phyloP scores from a whole-genome alignment of 2,888 invertebrate genomes.

The Pachymerium ferrugineum region DNA sequence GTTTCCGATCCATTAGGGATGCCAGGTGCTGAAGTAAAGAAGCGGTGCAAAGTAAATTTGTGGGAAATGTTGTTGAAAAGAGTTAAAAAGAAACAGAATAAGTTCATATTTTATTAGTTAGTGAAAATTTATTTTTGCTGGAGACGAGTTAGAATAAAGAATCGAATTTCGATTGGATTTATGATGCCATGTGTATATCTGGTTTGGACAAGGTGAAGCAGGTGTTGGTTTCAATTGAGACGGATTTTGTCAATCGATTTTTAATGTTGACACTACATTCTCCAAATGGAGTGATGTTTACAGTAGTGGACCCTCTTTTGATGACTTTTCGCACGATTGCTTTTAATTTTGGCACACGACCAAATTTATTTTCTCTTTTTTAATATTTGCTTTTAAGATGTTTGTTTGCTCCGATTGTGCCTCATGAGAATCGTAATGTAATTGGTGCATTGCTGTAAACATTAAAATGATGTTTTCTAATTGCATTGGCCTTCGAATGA shows the following conservation, averaged over 20 bases:
- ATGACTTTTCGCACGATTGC: conserved; percentile 5
- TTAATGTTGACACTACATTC: conserved; percentile 5
- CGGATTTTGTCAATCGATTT: conserved; percentile 1
- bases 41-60: neutral
- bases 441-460: conserved; percentile 2
- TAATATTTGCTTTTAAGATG: conserved; percentile 1
- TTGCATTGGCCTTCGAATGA: neutral
- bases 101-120: no score
- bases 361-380: neutral
- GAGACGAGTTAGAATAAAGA: neutral
- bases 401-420: neutral
- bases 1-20: neutral
- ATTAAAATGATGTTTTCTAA: conserved; percentile 17
- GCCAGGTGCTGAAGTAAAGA: neutral
- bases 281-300: conserved; percentile 7
- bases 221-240: conserved; percentile 17
- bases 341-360: neutral
- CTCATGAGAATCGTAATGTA: neutral
- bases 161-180: neutral
- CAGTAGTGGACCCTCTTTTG: conserved; percentile 6
- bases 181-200: no score
- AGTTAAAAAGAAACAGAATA: no score
- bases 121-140: no score
- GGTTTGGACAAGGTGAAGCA: neutral
- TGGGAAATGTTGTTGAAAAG: neutral